A percentile compares a stretch with the other conserved stretches of the same genome.
Evolutionary conservation across 35 echinoderm and acorn worm species (phyloP).

Genomic region (Nesometra sesokonis): DNA sequence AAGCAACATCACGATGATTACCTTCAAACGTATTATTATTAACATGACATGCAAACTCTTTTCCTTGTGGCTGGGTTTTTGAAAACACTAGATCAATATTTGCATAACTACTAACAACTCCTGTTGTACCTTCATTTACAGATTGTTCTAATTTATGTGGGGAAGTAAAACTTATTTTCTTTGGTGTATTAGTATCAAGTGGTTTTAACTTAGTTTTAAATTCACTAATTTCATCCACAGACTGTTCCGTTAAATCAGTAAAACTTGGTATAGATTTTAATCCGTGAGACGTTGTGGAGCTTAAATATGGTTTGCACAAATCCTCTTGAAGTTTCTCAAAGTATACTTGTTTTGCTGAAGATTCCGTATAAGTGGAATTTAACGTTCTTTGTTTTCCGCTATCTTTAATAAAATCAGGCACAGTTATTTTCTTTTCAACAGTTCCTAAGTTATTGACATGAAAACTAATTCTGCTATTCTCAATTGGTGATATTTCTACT

Average conservation of each 20-base stretch:
- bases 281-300: background rate
- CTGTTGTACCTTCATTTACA: background rate
- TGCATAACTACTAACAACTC: background rate
- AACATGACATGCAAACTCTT: background rate
- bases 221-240: conserved; percentile 11
- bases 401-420: background rate
- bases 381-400: conserved; percentile 11
- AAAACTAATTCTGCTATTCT: conserved; percentile 5
- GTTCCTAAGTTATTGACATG: background rate
- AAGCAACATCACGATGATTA: background rate
- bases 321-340: background rate
- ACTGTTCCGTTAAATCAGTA: conserved; percentile 43
- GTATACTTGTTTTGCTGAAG: background rate
- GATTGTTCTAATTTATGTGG: background rate
- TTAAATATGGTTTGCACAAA: background rate
- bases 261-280: conserved; percentile 50
- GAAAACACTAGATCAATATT: background rate
- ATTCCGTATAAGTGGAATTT: background rate
- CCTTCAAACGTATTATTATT: background rate
- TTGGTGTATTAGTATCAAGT: background rate
- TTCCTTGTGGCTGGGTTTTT: background rate
- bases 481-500: conserved; percentile 8
- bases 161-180: background rate
- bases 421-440: conserved; percentile 13
- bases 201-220: background rate